Base-by-base conservation (phyloP, 2,888 invertebrate species). In the Cremastobaeus sp. region DNA sequence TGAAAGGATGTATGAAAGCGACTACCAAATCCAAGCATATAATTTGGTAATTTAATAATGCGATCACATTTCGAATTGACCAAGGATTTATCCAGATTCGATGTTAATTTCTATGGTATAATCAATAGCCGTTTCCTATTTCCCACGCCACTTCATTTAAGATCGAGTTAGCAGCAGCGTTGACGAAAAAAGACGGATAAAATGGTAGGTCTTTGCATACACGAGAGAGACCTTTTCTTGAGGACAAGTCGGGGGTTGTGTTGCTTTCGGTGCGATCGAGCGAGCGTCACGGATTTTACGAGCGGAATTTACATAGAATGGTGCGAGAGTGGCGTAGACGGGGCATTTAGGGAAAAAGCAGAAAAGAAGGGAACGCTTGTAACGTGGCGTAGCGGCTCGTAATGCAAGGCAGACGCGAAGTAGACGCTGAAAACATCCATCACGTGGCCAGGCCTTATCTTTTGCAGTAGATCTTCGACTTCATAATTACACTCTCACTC, bases 381-480 rank as follows among this genome's bases (percentile, higher is more conserved):
- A 71, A 66, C 73, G 39, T 54, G 50, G 74, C 54, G 48, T 54
- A 52, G 74, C 57, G 45, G 64, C 70, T 75, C 55, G 84, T 84
- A 86, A 86, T 85, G 84, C 86, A 80, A 84, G 84, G 83, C 85
- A 86, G 86, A 86, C 86, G 83, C 83, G 82, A 78, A 83, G 81
- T 84, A 86, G 85, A 87, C 87, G 85, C 81, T 86, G 86, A 86
- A 87, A 87, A 85, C 87, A 87, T 87, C 87, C 87, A 87, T 87
- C 87, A 87, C 85, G 81, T 81, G 80, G 78, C 79, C 77, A 79
- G 80, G 77, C 76, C 83, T 83, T 86, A 86, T 87, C 86, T 86
- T 79, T 78, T 78, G 77, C 81, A 79, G 83, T 81, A 78, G 83
- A 86, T 86, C 87, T 86, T 72, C 85, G 78, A 83, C 83, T 83